These are phyloP conservation scores for Cheilosia pagana DNA, from an alignment of 2,888 invertebrate species.

Conservation along the genomic window DNA sequence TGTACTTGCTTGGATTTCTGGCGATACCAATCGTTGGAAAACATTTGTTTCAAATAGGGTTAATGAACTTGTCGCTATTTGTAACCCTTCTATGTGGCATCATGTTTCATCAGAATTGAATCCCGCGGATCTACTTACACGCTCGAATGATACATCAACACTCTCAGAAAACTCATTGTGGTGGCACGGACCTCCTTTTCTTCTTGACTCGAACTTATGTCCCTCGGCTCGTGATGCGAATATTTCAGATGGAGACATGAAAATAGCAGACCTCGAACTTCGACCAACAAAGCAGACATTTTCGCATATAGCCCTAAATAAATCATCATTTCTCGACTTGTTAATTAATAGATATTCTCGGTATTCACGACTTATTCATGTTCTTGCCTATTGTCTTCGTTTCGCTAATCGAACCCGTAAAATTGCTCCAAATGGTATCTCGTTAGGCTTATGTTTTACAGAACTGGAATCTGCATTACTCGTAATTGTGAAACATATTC, in stretches of 20 bases:
- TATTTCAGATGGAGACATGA: neutral
- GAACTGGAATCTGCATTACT: no score
- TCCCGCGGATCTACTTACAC: conserved; percentile 4
- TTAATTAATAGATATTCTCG: no score
- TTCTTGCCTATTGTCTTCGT: no score
- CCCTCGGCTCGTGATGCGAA: conserved; percentile 6
- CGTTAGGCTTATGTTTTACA: no score
- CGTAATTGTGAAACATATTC: no score
- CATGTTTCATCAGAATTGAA: neutral
- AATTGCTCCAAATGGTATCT: no score
- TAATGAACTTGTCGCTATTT: neutral
- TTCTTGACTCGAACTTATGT: conserved; percentile 13
- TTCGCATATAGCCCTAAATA: neutral
- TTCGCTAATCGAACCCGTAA: no score
- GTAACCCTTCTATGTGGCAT: conserved; percentile 3
- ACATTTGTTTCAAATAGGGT: no score
- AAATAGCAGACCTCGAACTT: conserved; percentile 6
- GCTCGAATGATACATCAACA: conserved; percentile 27
- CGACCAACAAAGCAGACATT: neutral
- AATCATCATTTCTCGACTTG: neutral
- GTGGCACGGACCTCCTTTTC: conserved; percentile 46
- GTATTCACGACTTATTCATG: no score
- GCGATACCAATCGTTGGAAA: no score
- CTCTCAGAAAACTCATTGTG: no score
- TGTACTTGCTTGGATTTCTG: no score